Base-by-base conservation (phyloP, 1,140 invertebrate species). In the Amyelois transitella region DNA sequence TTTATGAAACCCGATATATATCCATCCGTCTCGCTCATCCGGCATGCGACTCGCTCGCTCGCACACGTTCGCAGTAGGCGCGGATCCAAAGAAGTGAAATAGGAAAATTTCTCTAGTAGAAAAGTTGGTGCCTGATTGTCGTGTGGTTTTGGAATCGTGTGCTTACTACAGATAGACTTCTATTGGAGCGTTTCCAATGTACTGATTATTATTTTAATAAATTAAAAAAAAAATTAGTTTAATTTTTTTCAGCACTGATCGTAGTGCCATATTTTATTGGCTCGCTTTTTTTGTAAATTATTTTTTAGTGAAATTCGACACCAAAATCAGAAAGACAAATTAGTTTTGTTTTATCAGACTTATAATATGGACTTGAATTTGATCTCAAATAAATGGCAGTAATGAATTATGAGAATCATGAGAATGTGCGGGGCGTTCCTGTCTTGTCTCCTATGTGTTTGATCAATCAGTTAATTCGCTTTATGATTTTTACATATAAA, bases 241-340 rank as follows among this genome's bases (percentile, higher is more conserved):
- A 78, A 81, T 81, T 77, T 70, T 75, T 78, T 72, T 66, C 75
- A 78, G 84, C 84, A 88, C 84, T 88, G 82, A 86, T 63, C 17
- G 62, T 72, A 85, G 84, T 86, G 84, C 84, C 84, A 86, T 87
- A 87, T 81, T 78, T 74, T 80, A 83, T 85, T 81, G 84, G 84
- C 84, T 85, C 80, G 69, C 64, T 77, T 77, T 60, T 60, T 79
- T 67, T 67, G 58, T 67, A 72, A 75, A 72, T 71, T 81, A 77
- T 72, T 74, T 77, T 77, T 70, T 87, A 87, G 82, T 81, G 69
- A 80, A 86, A 84, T 84, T 78, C 69, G 81, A 87, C 72, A 84
- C 81, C 81, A 87, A 87, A 87, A 76, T 75, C 72, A 64, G 65
- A 75, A 81, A 76, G 74, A 77, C 77, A 68, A 74, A 75, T 75